Base-by-base conservation (phyloP, 35 echinoderm and acorn worm species). In the Heliocidaris tuberculata region DNA sequence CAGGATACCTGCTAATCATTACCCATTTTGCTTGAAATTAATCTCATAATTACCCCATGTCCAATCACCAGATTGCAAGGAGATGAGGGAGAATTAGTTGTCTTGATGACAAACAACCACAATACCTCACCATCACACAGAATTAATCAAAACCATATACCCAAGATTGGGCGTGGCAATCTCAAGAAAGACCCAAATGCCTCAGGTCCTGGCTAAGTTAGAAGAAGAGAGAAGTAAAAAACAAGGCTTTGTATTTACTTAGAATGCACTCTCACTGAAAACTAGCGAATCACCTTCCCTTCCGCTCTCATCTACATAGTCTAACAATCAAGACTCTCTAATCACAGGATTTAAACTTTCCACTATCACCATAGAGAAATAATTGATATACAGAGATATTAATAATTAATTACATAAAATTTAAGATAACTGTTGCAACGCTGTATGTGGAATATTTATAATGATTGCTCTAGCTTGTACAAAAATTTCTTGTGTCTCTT, bases 131-230 rank as follows among this genome's bases (percentile, higher is more conserved):
- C 87, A 89, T 89, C 31, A 89, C 47, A 5, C 11, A 59, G 50
- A 93, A 93, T 93, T 93, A 59, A 93, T 93, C n/a, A 93, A 59
- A 93, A 59, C 91, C 91, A 93, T 93, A 31, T n/a, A 78, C 21
- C 50, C 47, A 49, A 89, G 47, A 49, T 93, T 93, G 91, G 91
- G 91, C 50, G 91, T 93, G 91, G 91, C 50, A 24, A 2, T 93
- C 29, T 93, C 31, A 93, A 78, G 65, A 78, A 21, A 78, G 15
- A 78, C 65, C 24, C 65, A 78, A 78, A 78, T 78, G 65, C 65
- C 65, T 19, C 65, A 24, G 65, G 65, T 78, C 65, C 27, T 78
- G 6, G 7, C 19, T 78, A 9, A 9, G 85, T 32, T 30, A 30
- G 31, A 89, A 48, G 31, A 48, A 48, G 87, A 48, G 91, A 93